Conservation (phyloP, 2,888 invertebrate species). For the Ormyrus pomaceus region DNA sequence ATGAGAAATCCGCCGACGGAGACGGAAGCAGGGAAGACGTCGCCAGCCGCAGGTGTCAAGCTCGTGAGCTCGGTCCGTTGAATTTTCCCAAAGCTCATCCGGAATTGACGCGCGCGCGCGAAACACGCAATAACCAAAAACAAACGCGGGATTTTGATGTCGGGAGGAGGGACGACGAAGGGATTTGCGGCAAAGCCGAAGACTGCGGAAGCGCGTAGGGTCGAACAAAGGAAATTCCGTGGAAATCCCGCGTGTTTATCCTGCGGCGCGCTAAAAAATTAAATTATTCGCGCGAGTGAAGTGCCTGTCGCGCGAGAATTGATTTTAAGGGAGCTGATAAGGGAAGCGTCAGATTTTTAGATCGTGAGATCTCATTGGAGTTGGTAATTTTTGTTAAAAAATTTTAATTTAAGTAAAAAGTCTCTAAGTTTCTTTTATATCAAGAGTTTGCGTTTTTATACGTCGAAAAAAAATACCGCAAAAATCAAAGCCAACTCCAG, state of each 20-base stretch:
- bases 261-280: slow-evolving; percentile 36
- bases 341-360: too few relatives aligned
- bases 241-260: slow-evolving; percentile 40
- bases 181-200: slow-evolving; percentile 58
- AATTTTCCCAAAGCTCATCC: slow-evolving; percentile 20
- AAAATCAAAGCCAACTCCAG: too few relatives aligned
- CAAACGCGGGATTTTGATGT: slow-evolving; percentile 61
- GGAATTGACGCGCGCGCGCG: slow-evolving; percentile 8
- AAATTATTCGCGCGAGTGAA: slow-evolving; percentile 37
- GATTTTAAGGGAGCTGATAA: neutral
- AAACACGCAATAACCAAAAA: slow-evolving; percentile 62
- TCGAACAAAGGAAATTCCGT: slow-evolving; percentile 55
- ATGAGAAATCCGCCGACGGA: too few relatives aligned
- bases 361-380: too few relatives aligned
- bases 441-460: too few relatives aligned
- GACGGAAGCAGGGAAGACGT: too few relatives aligned
- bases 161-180: slow-evolving; percentile 8
- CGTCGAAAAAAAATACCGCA: too few relatives aligned
- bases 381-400: too few relatives aligned
- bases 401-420: too few relatives aligned
- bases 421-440: too few relatives aligned
- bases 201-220: slow-evolving; percentile 24
- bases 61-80: neutral
- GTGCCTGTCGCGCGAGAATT: neutral
- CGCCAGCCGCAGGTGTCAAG: too few relatives aligned